A percentile compares a stretch with the other conserved stretches of the same genome.
phyloP scores from a whole-genome alignment of 2,797 vertebrate genomes.

The Labroides dimidiatus region DNA sequence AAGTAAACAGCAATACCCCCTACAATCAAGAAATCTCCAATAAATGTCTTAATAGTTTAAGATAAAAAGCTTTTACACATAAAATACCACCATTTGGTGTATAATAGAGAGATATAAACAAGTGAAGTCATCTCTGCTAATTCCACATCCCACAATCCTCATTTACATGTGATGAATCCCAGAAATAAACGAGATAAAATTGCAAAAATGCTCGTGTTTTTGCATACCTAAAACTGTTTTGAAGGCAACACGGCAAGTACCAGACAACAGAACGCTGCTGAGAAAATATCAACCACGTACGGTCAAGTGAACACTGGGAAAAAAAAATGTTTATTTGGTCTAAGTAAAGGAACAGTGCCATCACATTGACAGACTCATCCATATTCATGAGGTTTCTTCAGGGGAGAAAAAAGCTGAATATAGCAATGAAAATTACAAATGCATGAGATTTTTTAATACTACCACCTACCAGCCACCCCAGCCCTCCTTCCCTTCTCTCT shows the following conservation, averaged over 20 bases:
- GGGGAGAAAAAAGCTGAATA: constrained; percentile 52
- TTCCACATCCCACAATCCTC: constrained; percentile 31
- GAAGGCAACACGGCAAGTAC: constrained; percentile 17
- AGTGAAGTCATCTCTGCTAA: constrained; percentile 25
- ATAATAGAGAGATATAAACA: no score
- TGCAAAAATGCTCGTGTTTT: not conserved
- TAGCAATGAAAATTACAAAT: constrained; percentile 70
- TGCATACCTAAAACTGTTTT: not conserved
- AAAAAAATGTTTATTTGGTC: constrained; percentile 54
- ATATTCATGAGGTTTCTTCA: constrained; percentile 63
- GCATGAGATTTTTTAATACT: constrained; percentile 64
- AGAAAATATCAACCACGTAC: constrained; percentile 22
- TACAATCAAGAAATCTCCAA: no score
- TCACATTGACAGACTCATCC: constrained; percentile 63
- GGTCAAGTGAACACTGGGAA: constrained; percentile 40
- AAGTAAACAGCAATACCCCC: not conserved
- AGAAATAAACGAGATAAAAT: constrained; percentile 5
- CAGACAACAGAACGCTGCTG: not conserved
- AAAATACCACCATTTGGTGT: no score
- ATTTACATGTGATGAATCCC: constrained; percentile 35
- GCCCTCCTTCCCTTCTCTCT: not conserved
- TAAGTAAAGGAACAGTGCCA: constrained; percentile 48
- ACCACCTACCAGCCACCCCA: constrained; percentile 16
- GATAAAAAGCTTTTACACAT: no score
- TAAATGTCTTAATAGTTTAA: no score